phyloP scores from a whole-genome alignment of 2,888 invertebrate genomes.

The Horisme vitalbata region DNA sequence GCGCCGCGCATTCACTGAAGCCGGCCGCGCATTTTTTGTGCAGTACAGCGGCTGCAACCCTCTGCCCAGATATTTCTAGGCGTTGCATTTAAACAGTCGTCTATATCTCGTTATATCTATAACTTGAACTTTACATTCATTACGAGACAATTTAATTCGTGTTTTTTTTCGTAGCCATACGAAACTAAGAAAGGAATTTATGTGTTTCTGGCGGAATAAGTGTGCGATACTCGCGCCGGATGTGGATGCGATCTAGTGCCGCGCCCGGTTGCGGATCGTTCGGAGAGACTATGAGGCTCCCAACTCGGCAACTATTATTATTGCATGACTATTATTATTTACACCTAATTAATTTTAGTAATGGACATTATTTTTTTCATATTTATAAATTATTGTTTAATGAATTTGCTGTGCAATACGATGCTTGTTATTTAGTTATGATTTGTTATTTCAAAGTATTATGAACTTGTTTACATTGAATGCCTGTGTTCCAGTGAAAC shows the following conservation, averaged over 20 bases:
- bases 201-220: slow-evolving; percentile 17
- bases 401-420: slow-evolving; percentile 79
- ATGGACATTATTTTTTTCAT: slow-evolving; percentile 64
- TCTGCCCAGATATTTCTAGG: no score
- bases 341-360: slow-evolving; percentile 30
- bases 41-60: slow-evolving; percentile 1
- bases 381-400: slow-evolving; percentile 73
- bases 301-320: slow-evolving; percentile 26
- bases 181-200: slow-evolving; percentile 10
- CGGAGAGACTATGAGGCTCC: slow-evolving; percentile 25
- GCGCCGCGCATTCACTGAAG: slow-evolving; percentile 18
- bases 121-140: no score
- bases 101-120: no score
- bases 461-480: slow-evolving; percentile 42
- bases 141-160: not conserved
- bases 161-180: slow-evolving; percentile 12
- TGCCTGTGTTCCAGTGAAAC: slow-evolving; percentile 52
- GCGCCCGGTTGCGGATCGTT: slow-evolving; percentile 15
- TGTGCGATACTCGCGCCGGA: not conserved
- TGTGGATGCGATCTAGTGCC: not conserved
- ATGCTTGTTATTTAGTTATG: slow-evolving; percentile 79
- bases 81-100: no score
- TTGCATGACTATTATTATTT: slow-evolving; percentile 31
- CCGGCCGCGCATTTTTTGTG: slow-evolving; percentile 14
- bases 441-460: slow-evolving; percentile 39